Evolutionary conservation across 2,113 vertebrate genomes (phyloP), one percentile per base, ranked within the genome.

Genomic region (Dascyllus trimaculatus): DNA sequence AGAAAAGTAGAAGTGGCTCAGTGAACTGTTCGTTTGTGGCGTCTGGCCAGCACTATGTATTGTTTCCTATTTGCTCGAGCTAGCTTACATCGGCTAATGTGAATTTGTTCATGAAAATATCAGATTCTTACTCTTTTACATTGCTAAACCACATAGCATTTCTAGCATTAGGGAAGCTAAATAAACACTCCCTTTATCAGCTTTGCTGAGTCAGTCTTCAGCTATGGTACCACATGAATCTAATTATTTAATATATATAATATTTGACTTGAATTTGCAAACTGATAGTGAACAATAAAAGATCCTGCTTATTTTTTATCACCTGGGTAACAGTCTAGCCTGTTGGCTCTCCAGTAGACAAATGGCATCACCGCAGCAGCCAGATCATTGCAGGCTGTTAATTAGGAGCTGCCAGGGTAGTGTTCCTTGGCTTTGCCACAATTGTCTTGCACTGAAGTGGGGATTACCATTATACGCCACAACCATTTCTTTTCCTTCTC

Each of bases 381-480:
- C 71, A 54, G 65, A 85, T 75, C 76, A 71, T 69, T 19, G 64
- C 75, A 72, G 58, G n/a, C 64, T 82, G 84, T 45, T 84, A 71
- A 88, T 87, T 71, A 83, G 81, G 67, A 84, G 83, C 43, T 83
- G 64, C 66, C 69, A 66, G 84, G 67, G 4, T 82, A 60, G 78
- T 81, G 82, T 71, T 62, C 46, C 68, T 51, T 77, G 61, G 76
- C 75, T 84, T 66, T 21, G 75, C 75, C 73, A 74, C 80, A 62
- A 78, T 91, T 84, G 71, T 90, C 80, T 75, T 60, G 52, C 57
- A 69, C 32, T 56, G 57, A 65, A 73, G 46, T 21, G 77, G 89
- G 68, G 66, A 61, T 65, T 80, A 68, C 69, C 53, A 80, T 85
- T 88, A 73, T 85, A 38, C 83, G 81, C 70, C 75, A 82, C 65